A percentile compares a stretch with the other conserved stretches of the same genome.
Evolutionary conservation across 2,113 vertebrate species (phyloP).

Genomic region (Rhabdornis inornatus): DNA sequence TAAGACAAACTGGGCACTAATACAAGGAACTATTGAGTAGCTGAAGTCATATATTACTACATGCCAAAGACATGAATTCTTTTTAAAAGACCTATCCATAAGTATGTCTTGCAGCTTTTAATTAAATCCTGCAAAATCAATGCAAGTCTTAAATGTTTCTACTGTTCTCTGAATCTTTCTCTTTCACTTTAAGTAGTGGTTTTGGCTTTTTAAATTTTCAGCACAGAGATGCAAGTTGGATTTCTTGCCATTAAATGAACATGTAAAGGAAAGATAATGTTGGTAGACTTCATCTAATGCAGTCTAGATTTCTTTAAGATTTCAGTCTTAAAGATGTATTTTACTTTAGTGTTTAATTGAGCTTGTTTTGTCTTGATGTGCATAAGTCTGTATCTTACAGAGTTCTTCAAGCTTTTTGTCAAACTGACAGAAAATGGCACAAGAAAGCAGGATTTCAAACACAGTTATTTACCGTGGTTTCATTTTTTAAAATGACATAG

Average conservation of each 20-base stretch:
- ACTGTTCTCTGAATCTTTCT: not conserved
- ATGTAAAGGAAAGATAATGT: not conserved
- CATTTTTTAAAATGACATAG: not conserved
- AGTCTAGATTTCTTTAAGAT: too few species aligned
- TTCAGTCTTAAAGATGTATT: not conserved
- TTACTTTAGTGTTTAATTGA: not conserved
- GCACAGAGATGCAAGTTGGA: not conserved
- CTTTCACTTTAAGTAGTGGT: not conserved
- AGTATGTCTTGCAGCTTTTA: slow-evolving; percentile 1
- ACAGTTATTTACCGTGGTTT: not conserved
- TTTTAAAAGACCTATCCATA: not conserved
- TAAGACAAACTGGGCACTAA: not conserved
- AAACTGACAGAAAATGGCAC: not conserved
- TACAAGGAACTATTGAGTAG: not conserved
- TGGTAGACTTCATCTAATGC: not conserved
- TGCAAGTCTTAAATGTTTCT: not conserved
- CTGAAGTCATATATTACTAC: not conserved
- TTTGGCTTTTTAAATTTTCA: not conserved
- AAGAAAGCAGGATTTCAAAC: not conserved
- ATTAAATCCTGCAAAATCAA: slow-evolving; percentile 5
- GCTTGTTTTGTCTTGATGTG: not conserved
- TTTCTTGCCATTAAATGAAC: not conserved
- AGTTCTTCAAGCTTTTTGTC: not conserved
- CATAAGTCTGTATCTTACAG: not conserved
- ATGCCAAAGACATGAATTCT: not conserved